These are phyloP conservation scores for Xiphydria camelus DNA, from an alignment of 2,888 invertebrate species.

Conservation along the genomic window DNA sequence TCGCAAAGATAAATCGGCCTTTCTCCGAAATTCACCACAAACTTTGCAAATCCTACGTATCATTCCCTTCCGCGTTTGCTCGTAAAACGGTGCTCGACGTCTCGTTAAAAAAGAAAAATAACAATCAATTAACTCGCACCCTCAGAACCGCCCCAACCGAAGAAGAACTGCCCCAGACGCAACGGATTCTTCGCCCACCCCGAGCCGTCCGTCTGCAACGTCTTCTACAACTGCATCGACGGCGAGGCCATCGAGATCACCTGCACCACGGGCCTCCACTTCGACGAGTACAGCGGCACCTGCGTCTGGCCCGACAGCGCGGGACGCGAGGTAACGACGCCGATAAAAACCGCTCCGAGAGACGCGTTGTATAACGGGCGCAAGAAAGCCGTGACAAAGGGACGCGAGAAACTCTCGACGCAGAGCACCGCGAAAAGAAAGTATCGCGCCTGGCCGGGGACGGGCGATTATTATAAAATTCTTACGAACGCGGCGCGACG, in stretches of 20 bases:
- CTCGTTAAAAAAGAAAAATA: conserved; percentile 1
- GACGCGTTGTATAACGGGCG: no score
- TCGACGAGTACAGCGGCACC: conserved; percentile 86
- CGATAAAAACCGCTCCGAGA: no score
- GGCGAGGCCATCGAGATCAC: conserved; percentile 78
- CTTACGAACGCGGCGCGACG: no score
- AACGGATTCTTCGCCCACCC: conserved; percentile 93
- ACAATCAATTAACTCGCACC: not conserved
- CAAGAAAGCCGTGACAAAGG: no score
- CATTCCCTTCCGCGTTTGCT: conserved; percentile 1
- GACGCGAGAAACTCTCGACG: no score
- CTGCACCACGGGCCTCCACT: conserved; percentile 87
- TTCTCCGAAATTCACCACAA: no score
- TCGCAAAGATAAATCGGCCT: no score
- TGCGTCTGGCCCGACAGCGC: conserved; percentile 88
- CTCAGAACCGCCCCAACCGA: conserved; percentile 76
- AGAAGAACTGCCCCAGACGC: conserved; percentile 75
- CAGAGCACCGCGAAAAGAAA: no score
- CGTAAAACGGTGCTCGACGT: not conserved
- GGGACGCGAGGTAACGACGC: conserved; percentile 75
- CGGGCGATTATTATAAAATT: no score
- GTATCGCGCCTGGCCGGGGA: no score
- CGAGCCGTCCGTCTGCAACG: conserved; percentile 77
- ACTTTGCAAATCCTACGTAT: no score
- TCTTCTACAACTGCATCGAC: conserved; percentile 89